Base-by-base conservation (phyloP, 2,113 vertebrate species). In the Riparia riparia region DNA sequence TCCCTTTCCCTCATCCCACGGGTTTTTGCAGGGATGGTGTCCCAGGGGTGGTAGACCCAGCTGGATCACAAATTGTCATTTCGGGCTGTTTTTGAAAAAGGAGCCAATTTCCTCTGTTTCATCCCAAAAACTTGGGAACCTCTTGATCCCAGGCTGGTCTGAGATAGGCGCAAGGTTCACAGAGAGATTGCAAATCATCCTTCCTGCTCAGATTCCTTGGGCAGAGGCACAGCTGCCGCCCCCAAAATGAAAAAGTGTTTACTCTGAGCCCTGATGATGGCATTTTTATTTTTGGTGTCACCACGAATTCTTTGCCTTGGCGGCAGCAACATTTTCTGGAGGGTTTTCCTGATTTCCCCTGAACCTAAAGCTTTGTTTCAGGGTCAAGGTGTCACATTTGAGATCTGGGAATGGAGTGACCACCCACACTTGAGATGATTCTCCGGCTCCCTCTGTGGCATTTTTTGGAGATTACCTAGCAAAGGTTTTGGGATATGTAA, bases 311-410 rank as follows among this genome's bases (percentile, higher is more conserved):
- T 14, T 24, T 3, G 12, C 6, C 29, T 63, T 49, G 5, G 50
- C 21, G 22, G 10, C 37, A 73, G 37, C 82, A 61, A 10, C n/a
- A 22, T 37, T 50, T 56, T 5, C 74, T 7, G 2, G 22, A 31
- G 17, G 24, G 8, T 41, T 91, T 76, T 66, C 21, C 66, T 32
- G 39, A 9, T 63, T 34, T 29, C 6, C 14, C n/a, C n/a, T 8
- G 10, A 39, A 3, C 13, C 14, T 8, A 17, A 76, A 42, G 15
- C 60, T 85, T 50, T 31, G 2, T 76, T 17, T 71, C 21, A 42
- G 50, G 56, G 2, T 50, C 0, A 1, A 7, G 42, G 12, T 20
- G 28, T 41, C 73, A 17, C 16, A 0, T 24, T 10, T 9, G 71
- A 39, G 65, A 3, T 25, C 28, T 34, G 45, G 17, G 50, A 51